Evolutionary conservation across 2,888 invertebrate genomes (phyloP).

Genomic region (Leuctra nigra): DNA sequence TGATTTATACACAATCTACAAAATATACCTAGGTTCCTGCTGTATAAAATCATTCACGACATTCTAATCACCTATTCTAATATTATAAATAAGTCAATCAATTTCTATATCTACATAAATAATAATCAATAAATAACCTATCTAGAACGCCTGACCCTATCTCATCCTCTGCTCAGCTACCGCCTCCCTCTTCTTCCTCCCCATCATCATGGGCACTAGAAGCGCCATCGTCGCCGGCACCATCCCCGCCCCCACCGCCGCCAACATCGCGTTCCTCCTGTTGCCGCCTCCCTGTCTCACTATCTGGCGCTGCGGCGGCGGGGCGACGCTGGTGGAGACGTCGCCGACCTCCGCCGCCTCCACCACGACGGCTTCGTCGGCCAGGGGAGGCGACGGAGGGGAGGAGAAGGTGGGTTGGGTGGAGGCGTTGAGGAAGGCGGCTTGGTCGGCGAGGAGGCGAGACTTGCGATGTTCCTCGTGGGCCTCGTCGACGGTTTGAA

Average conservation of each 20-base stretch:
- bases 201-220: slow-evolving; percentile 70
- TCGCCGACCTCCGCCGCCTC: neutral
- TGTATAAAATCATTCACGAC: too few species aligned
- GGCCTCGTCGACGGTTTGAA: slow-evolving; percentile 32
- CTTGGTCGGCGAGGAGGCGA: neutral
- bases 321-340: neutral
- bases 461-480: slow-evolving; percentile 21
- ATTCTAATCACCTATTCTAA: too few species aligned
- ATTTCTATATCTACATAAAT: too few species aligned
- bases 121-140: too few species aligned
- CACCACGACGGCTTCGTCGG: neutral
- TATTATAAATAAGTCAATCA: too few species aligned
- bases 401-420: neutral
- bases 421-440: neutral
- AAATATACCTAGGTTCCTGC: too few species aligned
- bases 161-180: too few species aligned
- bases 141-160: too few species aligned
- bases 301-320: neutral
- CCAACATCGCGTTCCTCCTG: slow-evolving; percentile 57
- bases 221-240: slow-evolving; percentile 75
- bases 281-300: neutral
- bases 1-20: too few species aligned
- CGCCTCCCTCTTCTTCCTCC: slow-evolving; percentile 45
- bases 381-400: neutral
- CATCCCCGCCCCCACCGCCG: slow-evolving; percentile 72